Conservation (phyloP, 2,888 invertebrate genomes). For the Cheiracanthium punctorium region DNA sequence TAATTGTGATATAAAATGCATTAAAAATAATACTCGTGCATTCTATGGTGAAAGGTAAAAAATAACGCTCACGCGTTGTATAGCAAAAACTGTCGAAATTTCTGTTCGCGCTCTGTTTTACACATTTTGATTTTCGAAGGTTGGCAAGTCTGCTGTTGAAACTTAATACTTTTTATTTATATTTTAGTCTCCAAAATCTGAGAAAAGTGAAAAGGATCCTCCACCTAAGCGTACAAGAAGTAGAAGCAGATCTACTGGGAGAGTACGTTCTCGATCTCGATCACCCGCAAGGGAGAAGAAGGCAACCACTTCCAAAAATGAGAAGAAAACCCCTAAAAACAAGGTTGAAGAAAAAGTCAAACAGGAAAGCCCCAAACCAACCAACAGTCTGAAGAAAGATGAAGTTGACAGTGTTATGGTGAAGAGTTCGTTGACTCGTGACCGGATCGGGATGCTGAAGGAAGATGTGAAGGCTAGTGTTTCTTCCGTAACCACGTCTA, state of each 20-base stretch:
- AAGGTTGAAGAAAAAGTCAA: not conserved
- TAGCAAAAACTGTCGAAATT: too few species aligned
- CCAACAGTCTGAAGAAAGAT: constrained; percentile 25
- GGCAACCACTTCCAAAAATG: not conserved
- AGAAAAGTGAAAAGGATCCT: constrained; percentile 7
- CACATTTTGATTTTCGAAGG: too few species aligned
- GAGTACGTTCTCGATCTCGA: constrained; percentile 34
- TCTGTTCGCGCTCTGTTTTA: too few species aligned
- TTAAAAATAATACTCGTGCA: too few species aligned
- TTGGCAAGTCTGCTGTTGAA: too few species aligned
- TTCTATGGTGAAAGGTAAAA: too few species aligned
- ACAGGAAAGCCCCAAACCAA: not conserved
- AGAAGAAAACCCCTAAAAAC: constrained; percentile 11
- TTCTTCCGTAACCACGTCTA: not conserved
- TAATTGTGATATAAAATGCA: too few species aligned
- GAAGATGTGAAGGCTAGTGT: not conserved
- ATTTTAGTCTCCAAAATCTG: not conserved
- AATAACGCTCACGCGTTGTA: too few species aligned
- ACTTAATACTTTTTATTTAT: not conserved
- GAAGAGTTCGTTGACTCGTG: constrained; percentile 29
- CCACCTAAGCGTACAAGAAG: constrained; percentile 11
- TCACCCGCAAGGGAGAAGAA: constrained; percentile 32
- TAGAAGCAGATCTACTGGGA: constrained; percentile 20
- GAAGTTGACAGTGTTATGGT: constrained; percentile 14
- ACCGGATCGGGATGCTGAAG: constrained; percentile 14